Conservation (phyloP, 2,888 invertebrate species). For the Syrista parreyssii region DNA sequence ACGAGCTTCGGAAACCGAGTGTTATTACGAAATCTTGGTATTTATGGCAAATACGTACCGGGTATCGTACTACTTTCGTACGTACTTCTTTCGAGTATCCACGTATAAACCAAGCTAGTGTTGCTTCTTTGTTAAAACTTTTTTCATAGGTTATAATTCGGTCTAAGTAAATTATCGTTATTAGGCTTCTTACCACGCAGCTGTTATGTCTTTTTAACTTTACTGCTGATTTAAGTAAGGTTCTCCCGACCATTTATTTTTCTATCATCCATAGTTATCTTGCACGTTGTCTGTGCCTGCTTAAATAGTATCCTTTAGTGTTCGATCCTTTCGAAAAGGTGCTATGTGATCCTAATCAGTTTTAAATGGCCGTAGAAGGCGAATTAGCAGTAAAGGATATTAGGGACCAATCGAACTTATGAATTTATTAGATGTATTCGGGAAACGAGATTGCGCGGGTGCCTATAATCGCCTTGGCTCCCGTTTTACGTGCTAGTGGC, state of each 20-base stretch:
- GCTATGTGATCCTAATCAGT: slow-evolving; percentile 32
- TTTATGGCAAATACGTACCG: background rate
- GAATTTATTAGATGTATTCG: slow-evolving; percentile 19
- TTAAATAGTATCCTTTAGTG: background rate
- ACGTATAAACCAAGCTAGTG: background rate
- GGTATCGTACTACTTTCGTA: background rate
- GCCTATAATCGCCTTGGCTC: background rate
- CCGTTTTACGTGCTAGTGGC: background rate
- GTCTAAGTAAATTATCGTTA: background rate
- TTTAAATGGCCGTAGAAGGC: slow-evolving; percentile 21
- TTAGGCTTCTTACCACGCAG: background rate
- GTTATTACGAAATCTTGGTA: background rate
- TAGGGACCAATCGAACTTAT: slow-evolving; percentile 22
- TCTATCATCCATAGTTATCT: background rate
- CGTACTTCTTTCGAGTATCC: background rate
- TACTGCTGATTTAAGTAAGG: background rate
- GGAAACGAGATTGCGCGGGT: background rate
- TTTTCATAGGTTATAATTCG: background rate
- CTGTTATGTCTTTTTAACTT: background rate
- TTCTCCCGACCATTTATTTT: background rate
- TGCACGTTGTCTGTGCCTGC: background rate
- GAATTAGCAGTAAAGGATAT: slow-evolving; percentile 15
- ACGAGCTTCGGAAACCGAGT: background rate
- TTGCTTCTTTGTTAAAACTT: background rate
- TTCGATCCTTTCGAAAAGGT: background rate